Percentiles rank a stretch among this genome's conserved stretches.
Evolutionary conservation across 2,888 invertebrate genomes (phyloP).

Genomic region (Hylaea fasciaria): DNA sequence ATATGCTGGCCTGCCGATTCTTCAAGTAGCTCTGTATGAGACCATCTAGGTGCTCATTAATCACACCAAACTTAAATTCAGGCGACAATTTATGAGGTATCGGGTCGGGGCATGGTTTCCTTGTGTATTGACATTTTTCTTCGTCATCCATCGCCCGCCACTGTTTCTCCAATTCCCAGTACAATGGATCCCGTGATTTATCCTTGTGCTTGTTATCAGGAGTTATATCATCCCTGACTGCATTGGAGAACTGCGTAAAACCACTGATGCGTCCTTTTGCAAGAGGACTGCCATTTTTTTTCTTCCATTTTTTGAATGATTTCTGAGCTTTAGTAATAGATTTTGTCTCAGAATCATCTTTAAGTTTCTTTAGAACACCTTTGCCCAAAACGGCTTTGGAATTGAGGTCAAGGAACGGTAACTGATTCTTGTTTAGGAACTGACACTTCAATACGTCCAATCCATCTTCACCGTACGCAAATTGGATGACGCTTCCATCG

Average conservation of each 20-base stretch:
- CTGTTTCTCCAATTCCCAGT: constrained; percentile 86
- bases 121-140: constrained; percentile 82
- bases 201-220: constrained; percentile 65
- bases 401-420: constrained; percentile 94
- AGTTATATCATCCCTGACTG: constrained; percentile 77
- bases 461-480: constrained; percentile 97
- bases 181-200: constrained; percentile 80
- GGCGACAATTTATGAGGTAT: constrained; percentile 88
- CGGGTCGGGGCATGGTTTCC: constrained; percentile 90
- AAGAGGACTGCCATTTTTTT: constrained; percentile 78
- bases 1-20: constrained; percentile 64
- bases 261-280: constrained; percentile 79
- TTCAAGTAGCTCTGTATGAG: constrained; percentile 87
- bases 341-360: constrained; percentile 81
- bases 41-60: constrained; percentile 92
- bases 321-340: constrained; percentile 84
- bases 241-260: constrained; percentile 86
- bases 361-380: constrained; percentile 83
- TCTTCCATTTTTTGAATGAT: constrained; percentile 86
- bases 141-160: constrained; percentile 88
- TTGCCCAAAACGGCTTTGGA: constrained; percentile 86
- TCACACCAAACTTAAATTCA: constrained; percentile 91
- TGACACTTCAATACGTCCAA: constrained; percentile 95
- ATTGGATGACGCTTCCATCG: constrained; percentile 96
- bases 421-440: constrained; percentile 90